Evolutionary conservation across 2,797 vertebrate genomes (phyloP).

Genomic region (Protosalanx chinensis): DNA sequence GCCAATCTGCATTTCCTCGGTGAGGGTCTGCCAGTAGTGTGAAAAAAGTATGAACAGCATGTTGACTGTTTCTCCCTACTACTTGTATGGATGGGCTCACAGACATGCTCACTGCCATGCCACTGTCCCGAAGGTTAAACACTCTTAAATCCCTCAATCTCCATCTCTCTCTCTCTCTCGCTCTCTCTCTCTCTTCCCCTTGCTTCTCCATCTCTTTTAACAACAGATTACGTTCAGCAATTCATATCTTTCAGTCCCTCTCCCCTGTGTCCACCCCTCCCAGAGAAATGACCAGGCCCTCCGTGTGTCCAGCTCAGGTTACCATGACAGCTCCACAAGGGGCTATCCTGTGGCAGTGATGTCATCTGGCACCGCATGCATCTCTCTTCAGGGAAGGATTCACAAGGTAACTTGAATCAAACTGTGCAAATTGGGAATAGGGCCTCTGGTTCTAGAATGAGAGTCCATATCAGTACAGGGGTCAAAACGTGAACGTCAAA

Average conservation of each 20-base stretch:
- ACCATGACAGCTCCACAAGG: neutral
- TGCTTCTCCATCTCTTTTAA: slow-evolving; percentile 2
- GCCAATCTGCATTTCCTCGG: neutral
- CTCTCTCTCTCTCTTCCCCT: slow-evolving; percentile 10
- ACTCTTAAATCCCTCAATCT: neutral
- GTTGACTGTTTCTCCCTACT: neutral
- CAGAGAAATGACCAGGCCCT: slow-evolving; percentile 16
- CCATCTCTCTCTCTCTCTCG: neutral
- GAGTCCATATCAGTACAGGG: neutral
- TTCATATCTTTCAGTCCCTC: slow-evolving; percentile 10
- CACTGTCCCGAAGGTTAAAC: neutral
- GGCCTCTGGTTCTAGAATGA: neutral
- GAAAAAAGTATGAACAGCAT: neutral
- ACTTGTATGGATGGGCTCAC: too few species aligned
- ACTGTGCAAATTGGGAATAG: slow-evolving; percentile 18
- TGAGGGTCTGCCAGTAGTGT: slow-evolving; percentile 1
- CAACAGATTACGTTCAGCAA: slow-evolving; percentile 20
- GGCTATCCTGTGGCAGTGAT: slow-evolving; percentile 12
- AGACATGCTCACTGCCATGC: too few species aligned
- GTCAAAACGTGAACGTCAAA: neutral
- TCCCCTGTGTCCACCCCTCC: neutral
- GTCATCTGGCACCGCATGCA: slow-evolving; percentile 1
- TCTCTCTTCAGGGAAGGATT: slow-evolving; percentile 19
- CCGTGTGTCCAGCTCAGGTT: slow-evolving; percentile 14
- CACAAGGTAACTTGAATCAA: slow-evolving; percentile 15